phyloP scores from a whole-genome alignment of 2,888 invertebrate genomes.

The Eilema sororculum region DNA sequence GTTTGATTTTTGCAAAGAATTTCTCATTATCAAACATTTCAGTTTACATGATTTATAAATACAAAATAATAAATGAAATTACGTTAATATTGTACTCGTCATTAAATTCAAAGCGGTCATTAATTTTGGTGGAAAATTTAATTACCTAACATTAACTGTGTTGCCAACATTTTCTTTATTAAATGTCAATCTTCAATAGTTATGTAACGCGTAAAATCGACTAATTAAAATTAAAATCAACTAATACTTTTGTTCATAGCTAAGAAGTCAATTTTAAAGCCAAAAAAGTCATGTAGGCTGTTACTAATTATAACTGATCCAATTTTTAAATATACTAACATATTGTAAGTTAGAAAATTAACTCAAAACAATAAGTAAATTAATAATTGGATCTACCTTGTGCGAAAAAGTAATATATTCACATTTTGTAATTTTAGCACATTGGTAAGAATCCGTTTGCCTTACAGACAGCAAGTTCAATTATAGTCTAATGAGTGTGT shows the following conservation, averaged over 20 bases:
- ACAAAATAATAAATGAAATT: neutral
- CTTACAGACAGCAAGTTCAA: neutral
- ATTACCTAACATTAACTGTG: neutral
- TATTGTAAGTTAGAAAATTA: neutral
- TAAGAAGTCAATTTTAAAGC: conserved; percentile 22
- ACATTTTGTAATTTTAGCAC: neutral
- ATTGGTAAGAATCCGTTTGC: neutral
- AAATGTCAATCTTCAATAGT: neutral
- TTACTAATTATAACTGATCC: conserved; percentile 16
- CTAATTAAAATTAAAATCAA: conserved; percentile 15
- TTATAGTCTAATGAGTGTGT: neutral
- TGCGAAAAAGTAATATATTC: neutral
- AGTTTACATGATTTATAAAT: no score
- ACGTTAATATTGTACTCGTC: neutral
- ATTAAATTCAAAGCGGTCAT: neutral
- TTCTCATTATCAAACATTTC: no score
- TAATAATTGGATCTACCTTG: neutral
- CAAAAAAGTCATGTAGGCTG: conserved; percentile 13
- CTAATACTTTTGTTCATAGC: conserved; percentile 10
- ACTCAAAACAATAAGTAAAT: neutral
- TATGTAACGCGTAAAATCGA: conserved; percentile 14
- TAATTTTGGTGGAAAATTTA: neutral
- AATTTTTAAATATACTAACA: conserved; percentile 6
- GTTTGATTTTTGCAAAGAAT: neutral
- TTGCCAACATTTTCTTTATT: neutral